phyloP scores from a whole-genome alignment of 2,888 invertebrate genomes.

The Aspidapion aeneum region DNA sequence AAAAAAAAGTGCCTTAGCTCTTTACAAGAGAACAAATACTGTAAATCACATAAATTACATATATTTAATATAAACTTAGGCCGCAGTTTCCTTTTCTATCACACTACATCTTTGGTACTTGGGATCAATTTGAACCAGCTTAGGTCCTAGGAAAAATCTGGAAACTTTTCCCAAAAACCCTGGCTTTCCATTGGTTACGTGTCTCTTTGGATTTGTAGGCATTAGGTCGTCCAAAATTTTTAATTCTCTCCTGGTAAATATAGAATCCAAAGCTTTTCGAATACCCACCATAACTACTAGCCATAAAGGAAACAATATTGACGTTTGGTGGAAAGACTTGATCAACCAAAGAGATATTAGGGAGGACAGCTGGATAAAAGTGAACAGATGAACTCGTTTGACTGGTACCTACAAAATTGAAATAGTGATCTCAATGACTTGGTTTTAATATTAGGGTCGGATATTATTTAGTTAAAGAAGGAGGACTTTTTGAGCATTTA shows the following conservation, averaged over 20 bases:
- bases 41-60: too few species aligned
- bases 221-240: conserved; percentile 95
- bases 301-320: conserved; percentile 88
- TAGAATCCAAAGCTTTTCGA: conserved; percentile 81
- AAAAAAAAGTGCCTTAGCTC: too few species aligned
- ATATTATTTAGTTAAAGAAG: too few species aligned
- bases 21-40: too few species aligned
- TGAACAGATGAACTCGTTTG: conserved; percentile 76
- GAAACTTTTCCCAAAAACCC: not conserved
- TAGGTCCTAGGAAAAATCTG: not conserved
- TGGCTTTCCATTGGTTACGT: not conserved
- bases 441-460: too few species aligned
- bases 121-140: not conserved
- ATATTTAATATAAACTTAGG: too few species aligned
- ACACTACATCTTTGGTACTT: not conserved
- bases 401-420: not conserved
- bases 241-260: conserved; percentile 88
- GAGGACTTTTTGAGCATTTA: too few species aligned
- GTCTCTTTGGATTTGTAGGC: conserved; percentile 52
- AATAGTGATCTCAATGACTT: too few species aligned
- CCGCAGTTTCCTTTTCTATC: not conserved
- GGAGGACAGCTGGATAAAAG: conserved; percentile 81
- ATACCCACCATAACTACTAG: conserved; percentile 81
- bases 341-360: conserved; percentile 84
- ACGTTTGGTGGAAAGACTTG: conserved; percentile 85